A percentile compares a stretch with the other conserved stretches of the same genome.
Conservation (phyloP, 2,113 vertebrate species). For the Ptychochromis oligacanthus region DNA sequence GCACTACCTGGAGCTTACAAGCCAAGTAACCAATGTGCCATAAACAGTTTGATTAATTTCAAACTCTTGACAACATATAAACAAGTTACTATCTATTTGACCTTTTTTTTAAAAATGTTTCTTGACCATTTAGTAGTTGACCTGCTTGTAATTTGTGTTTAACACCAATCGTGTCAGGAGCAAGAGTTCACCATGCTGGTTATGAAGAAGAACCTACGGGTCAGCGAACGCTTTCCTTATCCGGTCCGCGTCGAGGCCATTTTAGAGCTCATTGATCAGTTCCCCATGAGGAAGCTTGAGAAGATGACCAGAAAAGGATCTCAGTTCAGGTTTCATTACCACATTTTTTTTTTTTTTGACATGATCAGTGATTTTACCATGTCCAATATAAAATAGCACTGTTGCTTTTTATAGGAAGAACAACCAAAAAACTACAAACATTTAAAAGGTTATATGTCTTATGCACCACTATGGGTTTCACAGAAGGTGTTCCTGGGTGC, state of each 20-base stretch:
- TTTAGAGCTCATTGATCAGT: conserved; percentile 81
- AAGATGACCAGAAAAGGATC: conserved; percentile 79
- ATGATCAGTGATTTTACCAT: background rate
- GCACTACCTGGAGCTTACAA: conserved; percentile 76
- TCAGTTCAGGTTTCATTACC: conserved; percentile 50
- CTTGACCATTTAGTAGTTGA: background rate
- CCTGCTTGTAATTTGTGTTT: background rate
- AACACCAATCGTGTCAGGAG: conserved; percentile 54
- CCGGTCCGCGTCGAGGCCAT: conserved; percentile 80
- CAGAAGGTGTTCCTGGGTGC: background rate
- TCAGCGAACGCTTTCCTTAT: conserved; percentile 82
- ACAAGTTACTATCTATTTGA: background rate
- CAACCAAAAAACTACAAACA: background rate
- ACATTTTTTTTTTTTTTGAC: background rate
- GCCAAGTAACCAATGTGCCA: conserved; percentile 48
- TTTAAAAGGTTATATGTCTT: no score
- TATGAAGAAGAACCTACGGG: conserved; percentile 80
- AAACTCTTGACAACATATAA: background rate
- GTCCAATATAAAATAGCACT: background rate
- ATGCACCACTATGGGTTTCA: no score
- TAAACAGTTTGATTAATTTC: background rate
- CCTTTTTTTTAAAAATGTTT: background rate
- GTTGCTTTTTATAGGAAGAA: background rate
- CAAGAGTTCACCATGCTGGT: conserved; percentile 81
- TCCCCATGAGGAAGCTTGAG: conserved; percentile 81